phyloP scores from a whole-genome alignment of 2,797 vertebrate genomes.

The Poecilia picta region DNA sequence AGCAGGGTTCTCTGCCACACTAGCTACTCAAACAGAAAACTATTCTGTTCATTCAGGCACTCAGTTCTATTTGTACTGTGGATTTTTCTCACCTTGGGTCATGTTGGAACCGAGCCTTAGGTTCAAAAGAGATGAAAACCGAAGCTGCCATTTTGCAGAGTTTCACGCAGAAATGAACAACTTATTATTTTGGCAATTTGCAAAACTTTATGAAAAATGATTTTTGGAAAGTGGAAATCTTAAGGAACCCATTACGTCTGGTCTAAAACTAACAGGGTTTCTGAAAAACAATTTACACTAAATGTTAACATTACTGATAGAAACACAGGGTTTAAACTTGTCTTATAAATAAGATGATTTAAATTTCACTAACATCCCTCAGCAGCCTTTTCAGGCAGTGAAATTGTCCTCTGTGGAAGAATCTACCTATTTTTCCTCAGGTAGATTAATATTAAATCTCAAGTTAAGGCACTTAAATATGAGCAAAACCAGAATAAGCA shows the following conservation, averaged over 20 bases:
- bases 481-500: not conserved
- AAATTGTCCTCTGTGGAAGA: not conserved
- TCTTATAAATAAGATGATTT: not conserved
- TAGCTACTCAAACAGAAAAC: no score
- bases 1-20: not conserved
- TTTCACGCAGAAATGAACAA: not conserved
- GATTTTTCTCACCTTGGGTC: not conserved
- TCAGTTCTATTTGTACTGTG: not conserved
- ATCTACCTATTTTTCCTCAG: not conserved
- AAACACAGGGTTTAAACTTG: not conserved
- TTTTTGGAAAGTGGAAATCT: not conserved
- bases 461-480: not conserved
- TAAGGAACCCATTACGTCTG: not conserved
- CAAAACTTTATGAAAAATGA: not conserved
- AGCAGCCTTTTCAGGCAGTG: not conserved
- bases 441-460: not conserved
- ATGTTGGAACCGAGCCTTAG: not conserved
- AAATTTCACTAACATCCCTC: not conserved
- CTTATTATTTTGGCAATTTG: not conserved
- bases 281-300: not conserved
- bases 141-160: not conserved
- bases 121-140: not conserved
- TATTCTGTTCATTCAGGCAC: not conserved
- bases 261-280: not conserved
- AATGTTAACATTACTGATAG: not conserved